Evolutionary conservation across 2,797 vertebrate genomes (phyloP), one percentile per base, ranked within the genome.

Genomic region (Fistularia tabacaria): DNA sequence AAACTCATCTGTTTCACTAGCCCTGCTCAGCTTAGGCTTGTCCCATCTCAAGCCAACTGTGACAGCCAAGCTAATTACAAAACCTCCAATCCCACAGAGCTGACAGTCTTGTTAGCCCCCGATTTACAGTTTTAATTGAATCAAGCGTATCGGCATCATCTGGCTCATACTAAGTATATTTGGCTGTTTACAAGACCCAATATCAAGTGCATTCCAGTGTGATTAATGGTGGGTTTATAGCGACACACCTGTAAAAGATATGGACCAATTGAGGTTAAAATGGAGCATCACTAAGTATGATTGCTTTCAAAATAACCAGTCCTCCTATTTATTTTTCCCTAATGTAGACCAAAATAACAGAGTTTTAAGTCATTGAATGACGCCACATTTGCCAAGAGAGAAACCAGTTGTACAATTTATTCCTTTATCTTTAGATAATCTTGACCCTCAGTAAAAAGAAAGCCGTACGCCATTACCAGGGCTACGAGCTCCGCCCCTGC

Each of bases 111-210:
- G 80, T 88, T 87, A 86, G 74, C 82, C 36, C 73, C 72, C 54
- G 39, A 83, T 86, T 85, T 82, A 78, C 65, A 64, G 76, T 78
- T 82, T 81, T 78, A 85, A 73, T 85, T 81, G 66, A 76, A 84
- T 84, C 74, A 72, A 65, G 79, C 54, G 49, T 64, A 74, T 79
- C 77, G 3, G 54, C 75, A 74, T 86, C 76, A 72, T 80, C 80
- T 85, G 76, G 71, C 80, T 73, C 68, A 68, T 9, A 10, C 75
- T 66, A 66, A 74, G 46, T 69, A 60, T 68, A 73, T 74, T 64
- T 79, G 68, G 71, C 76, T 79, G 54, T 25, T 58, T 49, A 61
- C 53, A 59, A 55, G 51, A 64, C 46, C 36, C 54, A 52, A 69
- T 62, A 64, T 64, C 57, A 40, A 49, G 44, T 52, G 60, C 52